These are phyloP conservation scores for Archegozetes longisetosus DNA, from an alignment of 1,140 invertebrate species.

Conservation along the genomic window DNA sequence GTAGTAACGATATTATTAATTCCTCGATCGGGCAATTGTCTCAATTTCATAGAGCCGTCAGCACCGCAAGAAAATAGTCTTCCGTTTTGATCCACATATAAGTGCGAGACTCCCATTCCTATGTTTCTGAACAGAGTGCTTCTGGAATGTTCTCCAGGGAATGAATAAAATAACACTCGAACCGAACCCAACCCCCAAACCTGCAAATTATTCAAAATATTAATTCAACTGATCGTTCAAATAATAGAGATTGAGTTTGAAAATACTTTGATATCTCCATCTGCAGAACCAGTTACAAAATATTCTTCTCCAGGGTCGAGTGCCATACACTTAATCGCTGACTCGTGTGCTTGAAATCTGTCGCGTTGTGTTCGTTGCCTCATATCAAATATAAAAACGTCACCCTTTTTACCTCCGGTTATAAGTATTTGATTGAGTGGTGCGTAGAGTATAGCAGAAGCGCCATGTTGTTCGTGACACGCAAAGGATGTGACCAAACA, in stretches of 20 bases:
- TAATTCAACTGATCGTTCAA: too few species aligned
- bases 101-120: slow-evolving; percentile 86
- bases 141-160: slow-evolving; percentile 68
- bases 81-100: slow-evolving; percentile 66
- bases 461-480: slow-evolving; percentile 82
- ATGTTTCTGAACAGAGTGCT: slow-evolving; percentile 91
- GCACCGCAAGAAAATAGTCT: slow-evolving; percentile 93
- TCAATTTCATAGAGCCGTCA: slow-evolving; percentile 95
- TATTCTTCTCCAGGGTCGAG: slow-evolving; percentile 88
- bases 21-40: slow-evolving; percentile 58
- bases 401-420: slow-evolving; percentile 87
- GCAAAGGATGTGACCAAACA: slow-evolving; percentile 73
- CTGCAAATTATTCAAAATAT: slow-evolving; percentile 35
- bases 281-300: slow-evolving; percentile 92
- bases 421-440: slow-evolving; percentile 71
- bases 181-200: slow-evolving; percentile 70
- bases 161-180: slow-evolving; percentile 66
- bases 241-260: too few species aligned
- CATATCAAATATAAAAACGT: slow-evolving; percentile 77
- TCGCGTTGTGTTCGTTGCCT: slow-evolving; percentile 70
- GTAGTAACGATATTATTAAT: slow-evolving; percentile 17
- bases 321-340: slow-evolving; percentile 80
- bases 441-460: slow-evolving; percentile 69
- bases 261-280: slow-evolving; percentile 96
- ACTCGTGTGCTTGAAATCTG: slow-evolving; percentile 79